Base-by-base conservation (phyloP, 2,888 invertebrate species). In the Leptopilina myrica region DNA sequence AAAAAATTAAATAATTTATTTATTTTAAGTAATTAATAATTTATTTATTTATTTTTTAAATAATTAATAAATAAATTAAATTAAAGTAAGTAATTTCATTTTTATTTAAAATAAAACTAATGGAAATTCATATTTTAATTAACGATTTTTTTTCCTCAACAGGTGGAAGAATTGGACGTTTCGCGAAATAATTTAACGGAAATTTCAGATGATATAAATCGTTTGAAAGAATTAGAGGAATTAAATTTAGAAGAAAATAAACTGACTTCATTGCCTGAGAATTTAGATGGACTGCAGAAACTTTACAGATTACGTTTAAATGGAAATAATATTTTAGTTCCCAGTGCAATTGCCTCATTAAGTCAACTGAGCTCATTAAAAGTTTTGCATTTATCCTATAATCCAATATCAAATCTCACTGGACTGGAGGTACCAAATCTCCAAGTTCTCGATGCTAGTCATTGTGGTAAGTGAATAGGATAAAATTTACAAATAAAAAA, bases 161-260 rank as follows among this genome's bases (percentile, higher is more conserved):
- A 95, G 95, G 94, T 95, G 56, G 93, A 94, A 87, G 93, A 93
- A 14, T 87, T 96, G 85, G 93, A 95, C 84, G 89, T 96, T 67
- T 94, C 95, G 0, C 93, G 93, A 85, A 96, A 96, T 88, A 90
- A 92, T 65, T 94, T 96, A 80, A 90, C 91, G 9, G 83, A 80
- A 15, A 93, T 95, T 84, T 95, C 95, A 12, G 77, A 78, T 15
- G 86, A 86, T 12, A 77, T 91, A 64, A 88, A 79, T 64, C 82
- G 85, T 40, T 80, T 91, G 20, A 77, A 66, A n/a, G 92, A 93
- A 67, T 91, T 96, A 12, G 91, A 93, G 86, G 92, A 91, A 87
- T 85, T 94, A 78, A 93, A 94, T 88, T 85, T 94, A 66, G 93
- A 94, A 0, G 92, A 91, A 59, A 95, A 95, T 87, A 90, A 91